phyloP scores from a whole-genome alignment of 2,113 vertebrate genomes.

The Oryctolagus cuniculus region DNA sequence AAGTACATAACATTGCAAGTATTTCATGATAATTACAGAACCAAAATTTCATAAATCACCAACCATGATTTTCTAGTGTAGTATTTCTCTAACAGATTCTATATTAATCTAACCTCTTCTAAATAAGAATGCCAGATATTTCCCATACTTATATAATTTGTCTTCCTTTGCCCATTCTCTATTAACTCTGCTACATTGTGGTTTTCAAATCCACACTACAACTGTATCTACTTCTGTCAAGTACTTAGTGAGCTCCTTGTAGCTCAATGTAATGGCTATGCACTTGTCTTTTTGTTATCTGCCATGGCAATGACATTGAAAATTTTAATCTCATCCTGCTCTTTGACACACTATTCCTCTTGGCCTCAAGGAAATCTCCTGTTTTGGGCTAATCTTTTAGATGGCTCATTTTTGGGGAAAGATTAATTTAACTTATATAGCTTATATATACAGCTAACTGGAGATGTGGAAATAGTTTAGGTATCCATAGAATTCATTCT shows the following conservation, averaged over 20 bases:
- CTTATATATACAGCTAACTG: neutral
- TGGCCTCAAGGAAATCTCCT: neutral
- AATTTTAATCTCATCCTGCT: neutral
- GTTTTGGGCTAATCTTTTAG: neutral
- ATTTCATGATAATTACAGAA: neutral
- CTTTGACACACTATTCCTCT: neutral
- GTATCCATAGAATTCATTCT: neutral
- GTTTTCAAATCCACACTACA: neutral
- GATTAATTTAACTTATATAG: neutral
- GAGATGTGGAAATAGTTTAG: neutral
- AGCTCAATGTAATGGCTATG: neutral
- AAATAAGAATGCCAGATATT: neutral
- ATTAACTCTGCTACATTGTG: neutral
- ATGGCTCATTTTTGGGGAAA: neutral
- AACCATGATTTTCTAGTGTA: neutral
- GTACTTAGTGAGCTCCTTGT: neutral
- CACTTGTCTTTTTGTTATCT: neutral
- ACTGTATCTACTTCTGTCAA: neutral
- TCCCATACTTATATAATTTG: rapidly evolving
- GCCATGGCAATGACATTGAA: neutral
- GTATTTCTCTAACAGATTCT: neutral
- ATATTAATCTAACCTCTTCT: neutral
- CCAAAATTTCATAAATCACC: neutral
- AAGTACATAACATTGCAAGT: neutral
- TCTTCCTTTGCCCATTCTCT: neutral